Evolutionary conservation across 2,797 vertebrate genomes (phyloP).

Genomic region (Eulemur albifrons): DNA sequence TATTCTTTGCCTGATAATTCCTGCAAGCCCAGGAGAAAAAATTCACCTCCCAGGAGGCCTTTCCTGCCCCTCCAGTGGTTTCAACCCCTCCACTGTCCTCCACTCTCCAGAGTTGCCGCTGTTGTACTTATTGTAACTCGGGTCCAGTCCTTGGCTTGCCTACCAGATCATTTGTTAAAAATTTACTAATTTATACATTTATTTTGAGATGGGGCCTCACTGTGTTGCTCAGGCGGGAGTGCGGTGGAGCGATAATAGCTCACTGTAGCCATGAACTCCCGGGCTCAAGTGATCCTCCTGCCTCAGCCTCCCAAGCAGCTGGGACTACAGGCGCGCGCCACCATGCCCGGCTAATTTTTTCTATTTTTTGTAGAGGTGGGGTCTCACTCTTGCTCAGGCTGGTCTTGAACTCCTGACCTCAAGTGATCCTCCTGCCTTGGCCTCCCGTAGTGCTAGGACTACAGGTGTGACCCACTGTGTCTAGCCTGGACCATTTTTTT

Average conservation of each 20-base stretch:
- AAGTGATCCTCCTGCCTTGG: not conserved
- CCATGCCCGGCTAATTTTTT: not conserved
- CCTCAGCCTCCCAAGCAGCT: not conserved
- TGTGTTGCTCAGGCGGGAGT: not conserved
- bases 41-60: not conserved
- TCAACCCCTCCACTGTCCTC: too few relatives aligned
- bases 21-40: not conserved
- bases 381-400: not conserved
- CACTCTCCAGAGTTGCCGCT: not conserved
- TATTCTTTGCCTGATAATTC: not conserved
- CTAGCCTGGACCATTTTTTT: not conserved
- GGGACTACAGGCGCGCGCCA: fast-evolving
- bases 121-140: too few relatives aligned
- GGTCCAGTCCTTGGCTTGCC: fast-evolving
- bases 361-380: not conserved
- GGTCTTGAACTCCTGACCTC: not conserved
- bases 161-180: not conserved
- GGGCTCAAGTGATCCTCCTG: not conserved
- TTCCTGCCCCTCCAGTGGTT: not conserved
- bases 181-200: not conserved
- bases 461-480: not conserved
- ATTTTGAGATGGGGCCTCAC: not conserved
- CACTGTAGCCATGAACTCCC: not conserved
- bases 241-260: not conserved
- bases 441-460: not conserved